Percentiles rank a stretch among this genome's conserved stretches.
Evolutionary conservation across 2,888 invertebrate genomes (phyloP).

Genomic region (Perizoma affinitatum): DNA sequence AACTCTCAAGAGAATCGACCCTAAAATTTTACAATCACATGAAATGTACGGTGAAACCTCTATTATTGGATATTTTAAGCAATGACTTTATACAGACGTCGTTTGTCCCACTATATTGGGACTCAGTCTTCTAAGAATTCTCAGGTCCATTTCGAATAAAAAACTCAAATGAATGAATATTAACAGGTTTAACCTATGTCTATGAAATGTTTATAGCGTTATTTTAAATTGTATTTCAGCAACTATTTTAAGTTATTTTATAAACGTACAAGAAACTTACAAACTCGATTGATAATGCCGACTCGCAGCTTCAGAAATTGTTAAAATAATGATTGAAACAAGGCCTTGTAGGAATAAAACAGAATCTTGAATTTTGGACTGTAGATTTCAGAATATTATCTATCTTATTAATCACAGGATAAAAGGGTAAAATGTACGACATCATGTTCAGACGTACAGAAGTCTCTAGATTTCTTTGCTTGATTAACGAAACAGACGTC

Average conservation of each 20-base stretch:
- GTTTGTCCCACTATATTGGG: conserved; percentile 17
- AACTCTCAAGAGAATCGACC: conserved; percentile 19
- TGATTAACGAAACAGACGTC: too few relatives aligned
- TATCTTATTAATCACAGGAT: too few relatives aligned
- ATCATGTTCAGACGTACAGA: too few relatives aligned
- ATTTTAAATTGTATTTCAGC: too few relatives aligned
- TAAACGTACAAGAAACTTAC: not conserved
- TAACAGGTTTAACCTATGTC: too few relatives aligned
- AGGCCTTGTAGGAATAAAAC: too few relatives aligned
- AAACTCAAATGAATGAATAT: conserved; percentile 10
- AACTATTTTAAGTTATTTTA: not conserved
- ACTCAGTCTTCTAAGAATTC: conserved; percentile 22
- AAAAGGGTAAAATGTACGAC: too few relatives aligned
- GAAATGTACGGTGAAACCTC: conserved; percentile 27
- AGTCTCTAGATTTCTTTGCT: too few relatives aligned
- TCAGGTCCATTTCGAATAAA: conserved; percentile 27
- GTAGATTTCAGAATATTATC: too few relatives aligned
- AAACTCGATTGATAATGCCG: not conserved
- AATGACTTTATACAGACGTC: conserved; percentile 31
- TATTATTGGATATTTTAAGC: conserved; percentile 29
- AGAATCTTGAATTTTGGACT: too few relatives aligned
- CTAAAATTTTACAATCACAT: conserved; percentile 20
- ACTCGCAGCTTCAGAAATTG: not conserved
- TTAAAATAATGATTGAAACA: not conserved
- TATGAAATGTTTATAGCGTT: too few relatives aligned